A percentile compares a stretch with the other conserved stretches of the same genome.
Conservation (phyloP, 2,113 vertebrate genomes). For the rat (Rattus norvegicus) region DNA sequence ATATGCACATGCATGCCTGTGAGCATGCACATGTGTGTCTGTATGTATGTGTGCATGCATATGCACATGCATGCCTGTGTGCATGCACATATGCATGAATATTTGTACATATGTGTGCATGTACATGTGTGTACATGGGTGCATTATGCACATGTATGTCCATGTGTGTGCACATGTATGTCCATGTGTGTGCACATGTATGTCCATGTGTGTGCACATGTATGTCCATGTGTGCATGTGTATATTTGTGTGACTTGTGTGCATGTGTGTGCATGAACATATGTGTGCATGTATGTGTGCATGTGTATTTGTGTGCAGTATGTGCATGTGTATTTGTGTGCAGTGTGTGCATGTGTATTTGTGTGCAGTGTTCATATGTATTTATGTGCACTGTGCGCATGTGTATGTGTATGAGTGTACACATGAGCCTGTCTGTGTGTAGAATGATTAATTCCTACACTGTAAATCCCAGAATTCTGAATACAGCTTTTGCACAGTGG, state of each 20-base stretch:
- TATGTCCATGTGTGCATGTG: too few relatives aligned
- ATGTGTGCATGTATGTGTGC: background rate
- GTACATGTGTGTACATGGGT: background rate
- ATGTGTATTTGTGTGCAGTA: background rate
- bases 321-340: rapidly evolving
- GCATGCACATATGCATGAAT: too few relatives aligned
- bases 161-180: background rate
- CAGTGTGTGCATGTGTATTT: background rate
- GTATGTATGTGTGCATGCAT: background rate
- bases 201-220: background rate
- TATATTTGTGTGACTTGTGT: too few relatives aligned
- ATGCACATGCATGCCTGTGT: background rate
- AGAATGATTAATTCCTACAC: background rate
- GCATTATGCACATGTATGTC: background rate
- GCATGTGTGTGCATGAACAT: too few relatives aligned
- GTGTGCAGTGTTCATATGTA: background rate
- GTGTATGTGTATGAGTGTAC: too few relatives aligned
- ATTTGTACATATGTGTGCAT: background rate
- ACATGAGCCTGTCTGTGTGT: background rate
- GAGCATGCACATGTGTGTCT: background rate
- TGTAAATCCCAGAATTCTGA: conserved; percentile 28
- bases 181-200: rapidly evolving
- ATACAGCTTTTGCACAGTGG: background rate
- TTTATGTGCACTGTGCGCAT: background rate
- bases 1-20: background rate